A percentile compares a stretch with the other conserved stretches of the same genome.
Conservation (phyloP, 2,888 invertebrate genomes). For the Baccha elongata region DNA sequence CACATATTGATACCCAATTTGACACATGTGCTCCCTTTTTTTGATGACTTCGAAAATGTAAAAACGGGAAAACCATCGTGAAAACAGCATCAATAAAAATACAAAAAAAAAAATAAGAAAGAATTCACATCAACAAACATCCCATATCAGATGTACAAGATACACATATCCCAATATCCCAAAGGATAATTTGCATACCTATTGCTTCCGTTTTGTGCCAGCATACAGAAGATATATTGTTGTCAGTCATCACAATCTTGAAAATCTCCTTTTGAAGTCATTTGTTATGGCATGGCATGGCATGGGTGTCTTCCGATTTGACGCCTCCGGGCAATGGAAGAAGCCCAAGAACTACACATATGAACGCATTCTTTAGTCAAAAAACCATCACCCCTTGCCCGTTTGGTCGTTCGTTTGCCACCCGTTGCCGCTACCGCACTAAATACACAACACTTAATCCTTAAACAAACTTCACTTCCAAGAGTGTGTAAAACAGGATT, state of each 20-base stretch:
- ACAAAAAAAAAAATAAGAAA: constrained; percentile 1
- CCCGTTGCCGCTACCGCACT: too few species aligned
- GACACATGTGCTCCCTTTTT: constrained; percentile 63
- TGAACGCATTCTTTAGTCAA: constrained; percentile 42
- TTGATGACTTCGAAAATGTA: constrained; percentile 2
- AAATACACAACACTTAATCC: constrained; percentile 70
- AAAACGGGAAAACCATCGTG: constrained; percentile 38
- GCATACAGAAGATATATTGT: constrained; percentile 17
- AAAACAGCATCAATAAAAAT: constrained; percentile 71
- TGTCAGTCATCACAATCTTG: constrained; percentile 73
- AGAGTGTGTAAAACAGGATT: constrained; percentile 74
- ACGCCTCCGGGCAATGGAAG: constrained; percentile 66
- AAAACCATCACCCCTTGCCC: constrained; percentile 4
- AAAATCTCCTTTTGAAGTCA: constrained; percentile 73
- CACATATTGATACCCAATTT: constrained; percentile 68
- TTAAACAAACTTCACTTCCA: constrained; percentile 73
- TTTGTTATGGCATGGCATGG: constrained; percentile 70
- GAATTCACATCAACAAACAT: constrained; percentile 31
- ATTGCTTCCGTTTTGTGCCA: constrained; percentile 70
- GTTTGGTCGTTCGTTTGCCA: constrained; percentile 15
- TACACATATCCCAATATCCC: constrained; percentile 63
- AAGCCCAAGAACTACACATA: constrained; percentile 55
- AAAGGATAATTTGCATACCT: constrained; percentile 73
- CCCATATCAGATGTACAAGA: constrained; percentile 38
- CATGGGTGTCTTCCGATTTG: constrained; percentile 71